Evolutionary conservation across 2,113 vertebrate species (phyloP).

Genomic region (Syngnathus floridae): DNA sequence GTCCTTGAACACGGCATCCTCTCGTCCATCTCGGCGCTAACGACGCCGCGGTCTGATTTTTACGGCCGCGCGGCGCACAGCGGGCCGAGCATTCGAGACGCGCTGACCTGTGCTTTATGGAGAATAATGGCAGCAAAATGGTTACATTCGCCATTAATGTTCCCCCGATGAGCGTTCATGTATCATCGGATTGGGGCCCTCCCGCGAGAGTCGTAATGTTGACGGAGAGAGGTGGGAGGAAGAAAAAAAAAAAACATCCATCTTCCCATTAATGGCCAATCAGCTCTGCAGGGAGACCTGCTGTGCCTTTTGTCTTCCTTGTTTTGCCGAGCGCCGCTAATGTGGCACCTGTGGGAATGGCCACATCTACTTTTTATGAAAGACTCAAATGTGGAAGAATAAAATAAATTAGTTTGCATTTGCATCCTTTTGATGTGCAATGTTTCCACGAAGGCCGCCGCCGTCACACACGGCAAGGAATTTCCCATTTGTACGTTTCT

Average conservation of each 20-base stretch:
- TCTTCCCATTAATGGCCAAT: conserved; percentile 30
- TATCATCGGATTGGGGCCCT: conserved; percentile 36
- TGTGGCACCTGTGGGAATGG: neutral
- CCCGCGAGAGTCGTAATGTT: conserved; percentile 44
- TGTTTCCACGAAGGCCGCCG: neutral
- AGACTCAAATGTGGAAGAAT: too few relatives aligned
- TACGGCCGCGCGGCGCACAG: conserved; percentile 29
- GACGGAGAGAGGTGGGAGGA: neutral
- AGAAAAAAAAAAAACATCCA: conserved; percentile 23
- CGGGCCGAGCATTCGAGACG: conserved; percentile 6
- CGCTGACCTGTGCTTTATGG: conserved; percentile 56
- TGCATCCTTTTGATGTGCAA: neutral
- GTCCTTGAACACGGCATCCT: neutral
- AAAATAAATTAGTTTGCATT: too few relatives aligned
- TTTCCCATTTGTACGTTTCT: neutral
- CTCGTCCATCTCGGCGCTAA: conserved; percentile 45
- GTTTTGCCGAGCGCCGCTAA: neutral
- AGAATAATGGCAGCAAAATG: conserved; percentile 61
- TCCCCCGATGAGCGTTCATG: conserved; percentile 56
- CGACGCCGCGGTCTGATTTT: conserved; percentile 32
- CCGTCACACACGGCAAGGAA: neutral
- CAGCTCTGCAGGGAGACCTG: conserved; percentile 15
- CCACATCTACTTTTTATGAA: too few relatives aligned
- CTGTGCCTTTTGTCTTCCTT: conserved; percentile 21
- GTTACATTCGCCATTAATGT: conserved; percentile 48